These are phyloP conservation scores for Caerostris darwini DNA, from an alignment of 1,140 invertebrate species.

Conservation along the genomic window DNA sequence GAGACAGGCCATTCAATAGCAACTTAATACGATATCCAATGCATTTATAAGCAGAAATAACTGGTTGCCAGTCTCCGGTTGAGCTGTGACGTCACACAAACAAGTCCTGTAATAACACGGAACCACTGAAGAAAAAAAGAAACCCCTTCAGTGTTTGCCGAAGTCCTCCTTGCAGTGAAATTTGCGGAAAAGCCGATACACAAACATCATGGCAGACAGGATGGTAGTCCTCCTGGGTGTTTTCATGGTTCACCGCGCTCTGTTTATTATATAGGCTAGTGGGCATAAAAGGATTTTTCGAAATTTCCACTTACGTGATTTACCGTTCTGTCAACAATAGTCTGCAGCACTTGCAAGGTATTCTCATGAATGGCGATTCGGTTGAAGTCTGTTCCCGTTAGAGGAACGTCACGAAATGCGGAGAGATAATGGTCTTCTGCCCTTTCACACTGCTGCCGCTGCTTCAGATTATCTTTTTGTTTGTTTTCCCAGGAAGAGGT, in stretches of 20 bases:
- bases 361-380: slow-evolving; percentile 16
- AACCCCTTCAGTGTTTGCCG: not conserved
- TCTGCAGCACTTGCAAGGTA: not conserved
- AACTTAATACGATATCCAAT: not conserved
- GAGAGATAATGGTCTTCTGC: not conserved
- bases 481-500: not conserved
- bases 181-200: not conserved
- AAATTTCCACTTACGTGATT: slow-evolving; percentile 47
- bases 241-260: slow-evolving; percentile 50
- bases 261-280: slow-evolving; percentile 46
- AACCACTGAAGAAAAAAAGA: not conserved
- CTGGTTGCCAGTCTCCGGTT: not conserved
- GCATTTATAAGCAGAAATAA: no score
- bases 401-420: slow-evolving; percentile 2
- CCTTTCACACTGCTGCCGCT: not conserved
- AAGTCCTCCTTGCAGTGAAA: not conserved
- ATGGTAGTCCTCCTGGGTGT: not conserved
- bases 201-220: not conserved
- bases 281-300: slow-evolving; percentile 39
- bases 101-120: not conserved
- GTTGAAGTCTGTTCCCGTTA: slow-evolving; percentile 30
- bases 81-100: not conserved
- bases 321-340: slow-evolving; percentile 46
- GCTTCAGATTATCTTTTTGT: slow-evolving; percentile 9
- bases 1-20: not conserved